Conservation (phyloP, 2,113 vertebrate genomes). For the Malurus cyaneus region DNA sequence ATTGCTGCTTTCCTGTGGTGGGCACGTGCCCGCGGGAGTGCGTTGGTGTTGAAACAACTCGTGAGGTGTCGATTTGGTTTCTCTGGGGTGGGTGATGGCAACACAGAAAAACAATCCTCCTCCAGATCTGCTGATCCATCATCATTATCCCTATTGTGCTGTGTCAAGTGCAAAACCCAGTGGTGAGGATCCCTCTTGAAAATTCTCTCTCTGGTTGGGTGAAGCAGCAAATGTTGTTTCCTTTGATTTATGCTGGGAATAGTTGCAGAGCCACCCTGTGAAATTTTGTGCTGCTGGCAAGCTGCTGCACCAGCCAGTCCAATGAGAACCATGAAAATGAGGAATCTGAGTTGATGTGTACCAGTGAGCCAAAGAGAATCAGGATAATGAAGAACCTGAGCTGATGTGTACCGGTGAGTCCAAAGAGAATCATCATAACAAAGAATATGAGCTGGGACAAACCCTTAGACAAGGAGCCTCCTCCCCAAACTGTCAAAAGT, state of each 20-base stretch:
- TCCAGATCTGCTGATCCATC: slow-evolving; percentile 59
- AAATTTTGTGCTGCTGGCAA: slow-evolving; percentile 18
- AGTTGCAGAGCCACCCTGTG: slow-evolving; percentile 52
- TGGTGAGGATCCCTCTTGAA: background rate
- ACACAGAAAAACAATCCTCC: slow-evolving; percentile 53
- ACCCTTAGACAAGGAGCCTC: background rate
- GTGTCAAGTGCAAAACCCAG: background rate
- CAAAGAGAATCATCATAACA: background rate
- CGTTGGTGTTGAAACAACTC: slow-evolving; percentile 1
- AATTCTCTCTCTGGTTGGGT: background rate
- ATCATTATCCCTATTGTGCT: slow-evolving; percentile 30
- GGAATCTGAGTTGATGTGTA: background rate
- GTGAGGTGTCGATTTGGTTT: background rate
- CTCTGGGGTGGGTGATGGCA: background rate
- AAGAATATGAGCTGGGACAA: background rate
- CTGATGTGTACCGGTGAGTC: background rate
- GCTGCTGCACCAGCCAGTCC: background rate
- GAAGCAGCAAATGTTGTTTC: background rate
- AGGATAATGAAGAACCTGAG: background rate
- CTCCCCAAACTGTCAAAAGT: background rate
- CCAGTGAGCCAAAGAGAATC: background rate
- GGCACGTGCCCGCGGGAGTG: background rate
- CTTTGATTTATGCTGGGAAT: background rate
- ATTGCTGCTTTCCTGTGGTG: background rate
- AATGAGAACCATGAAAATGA: background rate